Base-by-base conservation (phyloP, 2,797 vertebrate species). In the Dallia pectoralis region DNA sequence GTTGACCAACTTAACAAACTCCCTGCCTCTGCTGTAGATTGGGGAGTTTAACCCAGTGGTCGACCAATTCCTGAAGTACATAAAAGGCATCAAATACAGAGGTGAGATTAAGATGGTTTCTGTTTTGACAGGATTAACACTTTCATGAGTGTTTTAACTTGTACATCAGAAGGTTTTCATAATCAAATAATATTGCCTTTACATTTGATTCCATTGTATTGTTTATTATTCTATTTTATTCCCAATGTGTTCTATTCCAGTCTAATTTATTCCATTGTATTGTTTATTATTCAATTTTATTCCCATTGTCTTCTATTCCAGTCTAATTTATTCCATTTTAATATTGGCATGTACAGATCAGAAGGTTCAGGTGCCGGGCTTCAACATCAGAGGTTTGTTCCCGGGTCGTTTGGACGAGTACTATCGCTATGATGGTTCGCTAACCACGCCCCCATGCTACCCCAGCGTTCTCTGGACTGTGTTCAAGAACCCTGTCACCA, bases 401-500 rank as follows among this genome's bases (percentile, higher is more conserved):
- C 98, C 98, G 1, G 63, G 82, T 9, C 92, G 78, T 32, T 82
- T 96, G 77, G 91, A 95, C 14, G 95, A 98, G 75, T 99, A 95
- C 79, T 99, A 96, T 73, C 96, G 95, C 71, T 99, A 99, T 0
- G 90, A 94, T 15, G 98, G 98, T 3, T 99, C 97, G 27, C 90
- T 99, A 86, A 99, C 97, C 0, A 97, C 97, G 0, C 98, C 97
- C 14, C 98, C 98, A 0, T 99, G 98, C 86, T 95, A 95, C 82
- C 96, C 96, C 0, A 97, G 95, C 0, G 97, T 99, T 68, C 90
- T 97, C 78, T 99, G 98, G 98, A 98, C 97, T 0, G 86, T 99
- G 29, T 98, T 98, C 88, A 91, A 92, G 79, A 94, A 94, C 36
- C 90, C 92, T 0, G 89, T 98, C 15, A 92, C 93, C 29, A 91